These are phyloP conservation scores for Lathamus discolor DNA, from an alignment of 2,113 vertebrate species.

Conservation along the genomic window DNA sequence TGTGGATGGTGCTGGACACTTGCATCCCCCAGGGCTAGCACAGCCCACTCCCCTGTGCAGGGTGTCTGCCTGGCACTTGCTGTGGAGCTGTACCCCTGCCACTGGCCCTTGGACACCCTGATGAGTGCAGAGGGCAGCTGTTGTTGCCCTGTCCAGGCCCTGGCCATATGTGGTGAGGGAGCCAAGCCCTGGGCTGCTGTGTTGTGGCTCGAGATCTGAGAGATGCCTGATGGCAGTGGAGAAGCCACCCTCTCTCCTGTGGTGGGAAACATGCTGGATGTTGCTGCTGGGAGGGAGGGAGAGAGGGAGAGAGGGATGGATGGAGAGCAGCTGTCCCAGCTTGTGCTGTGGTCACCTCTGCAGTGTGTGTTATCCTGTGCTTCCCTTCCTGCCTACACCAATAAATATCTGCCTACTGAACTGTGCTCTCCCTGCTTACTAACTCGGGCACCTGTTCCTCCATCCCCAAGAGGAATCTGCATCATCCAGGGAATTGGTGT, in stretches of 20 bases:
- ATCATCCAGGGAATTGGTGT: not conserved
- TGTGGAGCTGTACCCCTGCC: rapidly evolving
- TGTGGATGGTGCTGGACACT: rapidly evolving
- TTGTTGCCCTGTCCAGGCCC: not conserved
- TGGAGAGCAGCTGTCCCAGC: not conserved
- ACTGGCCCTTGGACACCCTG: not conserved
- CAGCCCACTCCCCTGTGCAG: not conserved
- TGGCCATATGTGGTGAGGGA: not conserved
- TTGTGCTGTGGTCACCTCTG: not conserved
- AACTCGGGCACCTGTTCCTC: not conserved
- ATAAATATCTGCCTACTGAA: slow-evolving; percentile 56
- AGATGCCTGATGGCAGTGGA: not conserved
- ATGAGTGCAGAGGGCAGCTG: not conserved
- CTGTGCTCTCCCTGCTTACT: not conserved
- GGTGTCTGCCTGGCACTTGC: not conserved
- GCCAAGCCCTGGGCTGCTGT: not conserved
- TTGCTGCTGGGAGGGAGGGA: not conserved
- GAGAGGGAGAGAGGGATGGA: no score
- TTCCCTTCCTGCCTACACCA: not conserved
- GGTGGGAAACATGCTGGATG: not conserved
- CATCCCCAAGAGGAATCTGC: not conserved
- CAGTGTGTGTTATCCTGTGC: not conserved
- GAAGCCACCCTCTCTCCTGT: not conserved
- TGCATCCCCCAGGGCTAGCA: not conserved
- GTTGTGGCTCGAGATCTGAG: not conserved